Evolutionary conservation across 2,797 vertebrate genomes (phyloP).

Genomic region (Eupleurogrammus muticus): DNA sequence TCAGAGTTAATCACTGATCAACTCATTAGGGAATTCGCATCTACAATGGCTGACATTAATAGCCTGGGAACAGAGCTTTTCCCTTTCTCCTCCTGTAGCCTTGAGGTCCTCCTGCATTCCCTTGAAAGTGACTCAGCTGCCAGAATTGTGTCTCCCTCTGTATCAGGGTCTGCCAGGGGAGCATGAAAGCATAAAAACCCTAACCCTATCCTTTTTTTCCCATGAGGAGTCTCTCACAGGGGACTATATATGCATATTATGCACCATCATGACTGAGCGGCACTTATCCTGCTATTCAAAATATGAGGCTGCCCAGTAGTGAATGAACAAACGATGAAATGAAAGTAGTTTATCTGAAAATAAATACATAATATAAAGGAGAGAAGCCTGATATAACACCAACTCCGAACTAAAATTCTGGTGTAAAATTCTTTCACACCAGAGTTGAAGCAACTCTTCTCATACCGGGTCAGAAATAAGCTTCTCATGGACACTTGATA

Average conservation of each 20-base stretch:
- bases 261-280: conserved; percentile 36
- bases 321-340: conserved; percentile 1
- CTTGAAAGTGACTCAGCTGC: conserved; percentile 67
- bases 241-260: conserved; percentile 42
- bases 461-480: neutral
- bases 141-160: conserved; percentile 69
- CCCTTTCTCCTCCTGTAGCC: conserved; percentile 64
- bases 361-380: neutral
- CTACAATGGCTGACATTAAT: conserved; percentile 84
- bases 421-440: too few relatives aligned
- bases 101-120: conserved; percentile 70
- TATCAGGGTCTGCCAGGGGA: conserved; percentile 61
- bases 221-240: conserved; percentile 59
- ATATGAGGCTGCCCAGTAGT: conserved; percentile 11
- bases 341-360: neutral
- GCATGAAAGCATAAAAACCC: conserved; percentile 65
- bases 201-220: conserved; percentile 61
- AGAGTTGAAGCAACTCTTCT: neutral
- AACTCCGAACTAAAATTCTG: neutral
- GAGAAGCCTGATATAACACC: neutral
- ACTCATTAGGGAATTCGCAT: conserved; percentile 82
- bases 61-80: conserved; percentile 86
- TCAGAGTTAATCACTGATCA: conserved; percentile 83
- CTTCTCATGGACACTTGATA: too few relatives aligned
- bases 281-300: conserved; percentile 15